Evolutionary conservation across 2,888 invertebrate species (phyloP).

Genomic region (Nineta flava): DNA sequence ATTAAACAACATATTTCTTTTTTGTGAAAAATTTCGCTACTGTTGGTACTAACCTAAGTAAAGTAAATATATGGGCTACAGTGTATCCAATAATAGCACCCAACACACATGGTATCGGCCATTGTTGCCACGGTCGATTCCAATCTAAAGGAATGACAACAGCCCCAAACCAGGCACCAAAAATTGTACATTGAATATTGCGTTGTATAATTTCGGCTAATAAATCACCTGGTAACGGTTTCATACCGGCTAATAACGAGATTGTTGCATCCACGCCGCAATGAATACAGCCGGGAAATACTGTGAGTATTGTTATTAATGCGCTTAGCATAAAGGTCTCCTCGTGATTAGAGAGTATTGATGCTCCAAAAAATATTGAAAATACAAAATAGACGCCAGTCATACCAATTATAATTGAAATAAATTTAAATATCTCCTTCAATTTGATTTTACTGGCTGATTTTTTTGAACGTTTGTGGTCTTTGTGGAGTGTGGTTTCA

Average conservation of each 20-base stretch:
- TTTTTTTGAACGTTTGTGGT: conserved; percentile 15
- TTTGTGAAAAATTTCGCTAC: too few relatives aligned
- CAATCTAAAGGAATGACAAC: conserved; percentile 79
- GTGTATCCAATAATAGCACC: conserved; percentile 50
- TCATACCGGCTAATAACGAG: conserved; percentile 35
- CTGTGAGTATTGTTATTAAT: conserved; percentile 41
- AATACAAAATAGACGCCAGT: conserved; percentile 38
- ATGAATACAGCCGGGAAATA: conserved; percentile 44
- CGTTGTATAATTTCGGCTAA: conserved; percentile 38
- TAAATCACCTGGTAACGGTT: conserved; percentile 32
- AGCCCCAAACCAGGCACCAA: conserved; percentile 75
- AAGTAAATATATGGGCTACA: conserved; percentile 36
- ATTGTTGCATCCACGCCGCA: conserved; percentile 40
- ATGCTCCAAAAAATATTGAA: conserved; percentile 53
- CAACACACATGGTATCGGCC: conserved; percentile 56
- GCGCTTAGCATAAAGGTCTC: conserved; percentile 51
- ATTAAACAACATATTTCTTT: too few relatives aligned
- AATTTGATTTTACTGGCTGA: conserved; percentile 27
- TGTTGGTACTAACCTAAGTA: conserved; percentile 13
- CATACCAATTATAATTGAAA: conserved; percentile 29
- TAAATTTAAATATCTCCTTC: conserved; percentile 34
- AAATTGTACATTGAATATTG: conserved; percentile 38
- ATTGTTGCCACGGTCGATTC: conserved; percentile 78
- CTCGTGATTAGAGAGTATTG: conserved; percentile 42
- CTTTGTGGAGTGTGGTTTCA: conserved; percentile 10